Percentiles rank a stretch among this genome's conserved stretches.
Conservation (phyloP, 2,888 invertebrate species). For the Lamproptera curius region DNA sequence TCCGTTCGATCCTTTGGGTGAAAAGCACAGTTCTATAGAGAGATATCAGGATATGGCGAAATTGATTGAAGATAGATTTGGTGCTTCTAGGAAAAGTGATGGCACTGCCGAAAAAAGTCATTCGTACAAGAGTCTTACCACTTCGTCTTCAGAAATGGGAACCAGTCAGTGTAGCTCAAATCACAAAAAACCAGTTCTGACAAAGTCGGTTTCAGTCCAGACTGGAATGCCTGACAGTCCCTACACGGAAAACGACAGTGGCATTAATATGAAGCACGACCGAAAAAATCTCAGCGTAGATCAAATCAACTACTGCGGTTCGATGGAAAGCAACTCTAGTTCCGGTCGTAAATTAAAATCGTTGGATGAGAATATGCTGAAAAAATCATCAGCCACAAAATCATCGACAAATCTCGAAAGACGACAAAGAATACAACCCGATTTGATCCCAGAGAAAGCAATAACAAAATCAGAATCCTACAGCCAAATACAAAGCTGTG, state of each 20-base stretch:
- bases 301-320: constrained; percentile 73
- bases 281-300: constrained; percentile 72
- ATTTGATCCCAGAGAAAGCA: constrained; percentile 71
- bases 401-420: constrained; percentile 69
- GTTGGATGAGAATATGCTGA: constrained; percentile 70
- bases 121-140: constrained; percentile 72
- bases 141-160: constrained; percentile 75
- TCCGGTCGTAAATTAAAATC: constrained; percentile 71
- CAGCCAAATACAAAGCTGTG: constrained; percentile 74
- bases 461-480: constrained; percentile 71
- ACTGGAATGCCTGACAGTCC: constrained; percentile 70
- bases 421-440: constrained; percentile 73
- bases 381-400: constrained; percentile 66
- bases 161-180: constrained; percentile 71
- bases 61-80: constrained; percentile 82
- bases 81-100: constrained; percentile 65
- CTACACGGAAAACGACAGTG: constrained; percentile 57
- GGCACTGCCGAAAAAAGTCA: constrained; percentile 71
- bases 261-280: constrained; percentile 67
- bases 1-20: constrained; percentile 78
- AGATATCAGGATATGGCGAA: constrained; percentile 86
- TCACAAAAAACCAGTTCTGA: constrained; percentile 68
- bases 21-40: constrained; percentile 84
- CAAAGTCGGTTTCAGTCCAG: constrained; percentile 74
- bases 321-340: constrained; percentile 72